These are phyloP conservation scores for Mystacides longicornis DNA, from an alignment of 2,888 invertebrate genomes.

Conservation along the genomic window DNA sequence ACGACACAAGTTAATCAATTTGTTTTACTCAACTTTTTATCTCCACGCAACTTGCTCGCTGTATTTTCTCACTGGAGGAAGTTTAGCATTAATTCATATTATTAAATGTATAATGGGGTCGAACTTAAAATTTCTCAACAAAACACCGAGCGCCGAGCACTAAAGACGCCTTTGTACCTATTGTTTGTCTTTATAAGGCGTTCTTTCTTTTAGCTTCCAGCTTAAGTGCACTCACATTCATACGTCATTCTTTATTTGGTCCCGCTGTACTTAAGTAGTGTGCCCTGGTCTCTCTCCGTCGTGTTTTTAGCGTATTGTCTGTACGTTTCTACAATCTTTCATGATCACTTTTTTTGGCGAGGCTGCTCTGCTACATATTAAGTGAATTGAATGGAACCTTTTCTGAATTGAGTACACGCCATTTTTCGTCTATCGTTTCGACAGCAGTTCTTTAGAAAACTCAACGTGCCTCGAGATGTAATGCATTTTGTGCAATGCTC, in stretches of 20 bases:
- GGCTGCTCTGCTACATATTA: neutral
- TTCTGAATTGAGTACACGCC: conserved; percentile 4
- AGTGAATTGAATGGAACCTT: neutral
- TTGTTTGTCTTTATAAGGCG: neutral
- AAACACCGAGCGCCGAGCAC: too few relatives aligned
- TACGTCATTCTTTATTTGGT: neutral
- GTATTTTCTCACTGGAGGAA: neutral
- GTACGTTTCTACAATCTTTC: neutral
- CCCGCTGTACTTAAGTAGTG: too few relatives aligned
- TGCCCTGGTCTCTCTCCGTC: too few relatives aligned
- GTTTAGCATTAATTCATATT: conserved; percentile 2
- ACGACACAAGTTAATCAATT: conserved; percentile 2
- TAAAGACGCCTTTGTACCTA: neutral
- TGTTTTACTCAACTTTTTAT: neutral
- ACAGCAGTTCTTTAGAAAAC: conserved; percentile 1
- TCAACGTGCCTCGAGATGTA: conserved; percentile 10
- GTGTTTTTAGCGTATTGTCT: too few relatives aligned
- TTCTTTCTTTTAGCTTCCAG: neutral
- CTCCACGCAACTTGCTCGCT: conserved; percentile 1
- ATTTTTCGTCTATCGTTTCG: conserved; percentile 14
- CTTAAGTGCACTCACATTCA: neutral
- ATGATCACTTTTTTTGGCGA: conserved; percentile 1
- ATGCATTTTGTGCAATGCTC: conserved; percentile 10
- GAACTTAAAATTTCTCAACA: conserved; percentile 1
- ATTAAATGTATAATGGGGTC: neutral